These are phyloP conservation scores for Dasypus novemcinctus DNA, from an alignment of 2,113 vertebrate species.

Conservation along the genomic window DNA sequence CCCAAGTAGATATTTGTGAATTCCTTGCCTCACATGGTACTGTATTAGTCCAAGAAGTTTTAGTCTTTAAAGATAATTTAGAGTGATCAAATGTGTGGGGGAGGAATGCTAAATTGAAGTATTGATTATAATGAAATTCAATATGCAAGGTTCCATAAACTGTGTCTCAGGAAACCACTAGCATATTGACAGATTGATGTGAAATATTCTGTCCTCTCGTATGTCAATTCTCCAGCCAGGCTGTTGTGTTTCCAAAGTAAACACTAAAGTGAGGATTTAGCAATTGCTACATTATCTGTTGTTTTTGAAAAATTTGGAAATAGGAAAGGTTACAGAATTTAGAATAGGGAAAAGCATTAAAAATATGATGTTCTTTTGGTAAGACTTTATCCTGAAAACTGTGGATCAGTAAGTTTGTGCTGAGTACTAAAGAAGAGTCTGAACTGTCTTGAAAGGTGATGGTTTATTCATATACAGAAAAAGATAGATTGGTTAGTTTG, in stretches of 20 bases:
- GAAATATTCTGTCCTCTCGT: not conserved
- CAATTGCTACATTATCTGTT: not conserved
- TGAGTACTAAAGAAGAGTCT: not conserved
- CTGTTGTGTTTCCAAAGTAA: not conserved
- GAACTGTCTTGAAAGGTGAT: not conserved
- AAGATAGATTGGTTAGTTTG: not conserved
- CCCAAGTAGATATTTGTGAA: slow-evolving; percentile 51
- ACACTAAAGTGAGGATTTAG: not conserved
- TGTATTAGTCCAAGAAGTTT: not conserved
- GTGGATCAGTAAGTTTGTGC: not conserved
- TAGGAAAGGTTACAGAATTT: not conserved
- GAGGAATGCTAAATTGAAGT: slow-evolving; percentile 3
- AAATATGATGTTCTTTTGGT: not conserved
- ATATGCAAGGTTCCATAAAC: not conserved
- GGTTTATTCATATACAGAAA: not conserved
- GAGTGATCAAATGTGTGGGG: not conserved
- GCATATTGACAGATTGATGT: not conserved
- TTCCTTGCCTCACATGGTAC: not conserved
- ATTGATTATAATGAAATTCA: not conserved
- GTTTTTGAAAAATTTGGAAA: not conserved
- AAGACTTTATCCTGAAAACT: not conserved
- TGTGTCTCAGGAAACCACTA: not conserved
- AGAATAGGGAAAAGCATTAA: not conserved
- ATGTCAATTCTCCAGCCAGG: not conserved
- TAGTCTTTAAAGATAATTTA: slow-evolving; percentile 27